Conservation (phyloP, 1,140 invertebrate genomes). For the Orussus abietinus region DNA sequence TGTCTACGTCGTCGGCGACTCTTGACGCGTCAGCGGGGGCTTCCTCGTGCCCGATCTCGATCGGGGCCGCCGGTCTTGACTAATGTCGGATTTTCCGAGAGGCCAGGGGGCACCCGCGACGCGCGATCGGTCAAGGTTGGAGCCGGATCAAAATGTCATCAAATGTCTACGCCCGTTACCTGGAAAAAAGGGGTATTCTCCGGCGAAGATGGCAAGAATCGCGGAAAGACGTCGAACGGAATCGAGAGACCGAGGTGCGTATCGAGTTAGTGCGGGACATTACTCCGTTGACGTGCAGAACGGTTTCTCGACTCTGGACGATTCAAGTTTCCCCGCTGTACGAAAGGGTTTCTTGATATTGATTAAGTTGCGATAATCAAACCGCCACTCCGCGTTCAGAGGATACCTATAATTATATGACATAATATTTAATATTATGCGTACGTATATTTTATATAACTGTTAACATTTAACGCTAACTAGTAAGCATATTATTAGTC, state of each 20-base stretch:
- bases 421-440: conserved; percentile 41
- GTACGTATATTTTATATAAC: conserved; percentile 38
- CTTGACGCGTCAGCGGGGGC: too few species aligned
- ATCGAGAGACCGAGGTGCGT: conserved; percentile 7
- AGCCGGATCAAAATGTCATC: too few species aligned
- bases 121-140: too few species aligned
- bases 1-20: too few species aligned
- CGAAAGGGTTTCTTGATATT: conserved; percentile 31
- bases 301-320: conserved; percentile 21
- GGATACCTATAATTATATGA: conserved; percentile 41
- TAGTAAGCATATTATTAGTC: conserved; percentile 17
- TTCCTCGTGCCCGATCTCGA: too few species aligned
- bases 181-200: conserved; percentile 14
- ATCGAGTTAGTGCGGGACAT: neutral
- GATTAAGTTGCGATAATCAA: conserved; percentile 19
- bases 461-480: conserved; percentile 12
- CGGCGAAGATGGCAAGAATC: conserved; percentile 17
- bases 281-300: conserved; percentile 1
- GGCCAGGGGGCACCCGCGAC: neutral
- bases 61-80: too few species aligned
- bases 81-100: too few species aligned
- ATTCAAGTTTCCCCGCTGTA: conserved; percentile 20
- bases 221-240: conserved; percentile 9
- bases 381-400: conserved; percentile 27
- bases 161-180: too few species aligned